These are phyloP conservation scores for Opisthocomus hoazin DNA, from an alignment of 2,113 vertebrate genomes.

Conservation along the genomic window DNA sequence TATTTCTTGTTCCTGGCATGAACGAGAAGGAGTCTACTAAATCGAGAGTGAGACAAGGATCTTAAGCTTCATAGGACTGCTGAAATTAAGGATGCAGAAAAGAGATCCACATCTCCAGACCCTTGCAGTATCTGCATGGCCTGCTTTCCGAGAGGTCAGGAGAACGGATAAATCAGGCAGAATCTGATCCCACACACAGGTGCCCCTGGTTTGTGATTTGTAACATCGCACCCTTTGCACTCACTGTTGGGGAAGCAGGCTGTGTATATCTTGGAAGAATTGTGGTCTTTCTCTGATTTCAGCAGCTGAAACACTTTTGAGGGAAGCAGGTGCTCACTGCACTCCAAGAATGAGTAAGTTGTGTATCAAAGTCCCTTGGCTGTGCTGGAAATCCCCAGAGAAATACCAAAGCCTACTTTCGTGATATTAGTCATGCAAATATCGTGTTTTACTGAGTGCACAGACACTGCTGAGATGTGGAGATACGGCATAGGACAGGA, in stretches of 20 bases:
- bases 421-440: not conserved
- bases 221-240: not conserved
- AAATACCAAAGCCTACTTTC: not conserved
- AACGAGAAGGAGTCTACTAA: not conserved
- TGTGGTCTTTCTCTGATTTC: not conserved
- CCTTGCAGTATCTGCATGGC: not conserved
- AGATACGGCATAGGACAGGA: not conserved
- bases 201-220: too few relatives aligned
- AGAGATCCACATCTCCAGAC: not conserved
- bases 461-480: not conserved
- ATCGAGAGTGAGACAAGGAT: not conserved
- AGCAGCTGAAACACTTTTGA: not conserved
- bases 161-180: not conserved
- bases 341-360: not conserved
- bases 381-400: slow-evolving; percentile 18
- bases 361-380: not conserved
- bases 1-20: not conserved
- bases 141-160: not conserved
- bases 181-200: not conserved
- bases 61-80: not conserved
- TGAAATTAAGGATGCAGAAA: not conserved
- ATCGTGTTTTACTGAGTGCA: not conserved
- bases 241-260: not conserved
- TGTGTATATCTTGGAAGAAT: not conserved
- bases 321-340: not conserved